Conservation (phyloP, 2,888 invertebrate species). For the Zygogramma bicolorata region DNA sequence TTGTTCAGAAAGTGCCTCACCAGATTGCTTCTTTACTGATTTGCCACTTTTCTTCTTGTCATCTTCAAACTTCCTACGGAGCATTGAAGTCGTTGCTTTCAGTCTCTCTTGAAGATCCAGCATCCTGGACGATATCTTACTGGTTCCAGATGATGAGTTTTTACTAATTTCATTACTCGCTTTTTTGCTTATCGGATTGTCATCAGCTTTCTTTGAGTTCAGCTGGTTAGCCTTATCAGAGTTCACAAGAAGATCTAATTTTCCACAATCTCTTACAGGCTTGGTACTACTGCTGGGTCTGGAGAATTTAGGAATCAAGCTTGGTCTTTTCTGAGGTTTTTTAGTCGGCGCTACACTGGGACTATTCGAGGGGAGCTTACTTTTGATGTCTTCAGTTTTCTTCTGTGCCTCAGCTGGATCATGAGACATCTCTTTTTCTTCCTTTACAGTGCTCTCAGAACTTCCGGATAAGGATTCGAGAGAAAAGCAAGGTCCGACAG, state of each 20-base stretch:
- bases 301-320: slow-evolving; percentile 30
- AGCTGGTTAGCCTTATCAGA: neutral
- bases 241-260: neutral
- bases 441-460: neutral
- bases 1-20: neutral
- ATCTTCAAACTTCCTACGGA: slow-evolving; percentile 35
- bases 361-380: neutral
- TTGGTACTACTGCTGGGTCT: slow-evolving; percentile 4
- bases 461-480: neutral
- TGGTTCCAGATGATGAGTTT: neutral
- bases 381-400: neutral
- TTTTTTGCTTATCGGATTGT: neutral
- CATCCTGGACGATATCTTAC: slow-evolving; percentile 33
- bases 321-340: slow-evolving; percentile 24
- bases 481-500: neutral
- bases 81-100: slow-evolving; percentile 35
- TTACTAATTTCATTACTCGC: neutral
- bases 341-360: neutral
- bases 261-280: slow-evolving; percentile 1
- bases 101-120: slow-evolving; percentile 36
- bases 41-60: slow-evolving; percentile 13
- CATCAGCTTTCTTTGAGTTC: neutral
- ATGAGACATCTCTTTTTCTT: neutral
- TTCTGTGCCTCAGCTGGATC: neutral
- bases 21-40: neutral